phyloP scores from a whole-genome alignment of 2,797 vertebrate species.

The Siniperca obscura region DNA sequence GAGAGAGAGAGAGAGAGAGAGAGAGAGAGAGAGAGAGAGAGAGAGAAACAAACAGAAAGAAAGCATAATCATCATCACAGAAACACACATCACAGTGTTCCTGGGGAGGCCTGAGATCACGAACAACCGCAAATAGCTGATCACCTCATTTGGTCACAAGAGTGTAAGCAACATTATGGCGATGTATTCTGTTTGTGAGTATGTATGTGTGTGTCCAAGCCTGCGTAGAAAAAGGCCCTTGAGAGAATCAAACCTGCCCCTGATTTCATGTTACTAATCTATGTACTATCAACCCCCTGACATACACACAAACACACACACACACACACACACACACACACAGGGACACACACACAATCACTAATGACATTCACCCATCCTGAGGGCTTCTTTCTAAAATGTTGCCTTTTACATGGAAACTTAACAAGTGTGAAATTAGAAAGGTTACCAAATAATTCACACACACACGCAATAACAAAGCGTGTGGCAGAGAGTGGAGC shows the following conservation, averaged over 20 bases:
- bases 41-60: constrained; percentile 54
- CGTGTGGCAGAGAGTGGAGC: constrained; percentile 56
- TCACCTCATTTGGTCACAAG: constrained; percentile 58
- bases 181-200: constrained; percentile 22
- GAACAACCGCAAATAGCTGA: constrained; percentile 49
- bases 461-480: constrained; percentile 60
- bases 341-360: constrained; percentile 31
- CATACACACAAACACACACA: constrained; percentile 19
- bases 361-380: constrained; percentile 79
- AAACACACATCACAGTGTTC: constrained; percentile 49
- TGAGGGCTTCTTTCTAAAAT: constrained; percentile 80
- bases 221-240: constrained; percentile 35
- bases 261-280: constrained; percentile 58
- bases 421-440: constrained; percentile 89
- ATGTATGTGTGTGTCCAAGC: constrained; percentile 18
- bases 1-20: constrained; percentile 37
- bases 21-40: constrained; percentile 7
- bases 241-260: constrained; percentile 27
- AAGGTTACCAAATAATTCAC: constrained; percentile 82
- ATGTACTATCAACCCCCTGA: constrained; percentile 54
- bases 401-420: constrained; percentile 83
- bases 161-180: constrained; percentile 45
- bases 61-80: constrained; percentile 62
- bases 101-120: constrained; percentile 46
- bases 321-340: constrained; percentile 28